Evolutionary conservation across 2,797 vertebrate genomes (phyloP), one percentile per base, ranked within the genome.

Genomic region (Halcyon chelicuti): DNA sequence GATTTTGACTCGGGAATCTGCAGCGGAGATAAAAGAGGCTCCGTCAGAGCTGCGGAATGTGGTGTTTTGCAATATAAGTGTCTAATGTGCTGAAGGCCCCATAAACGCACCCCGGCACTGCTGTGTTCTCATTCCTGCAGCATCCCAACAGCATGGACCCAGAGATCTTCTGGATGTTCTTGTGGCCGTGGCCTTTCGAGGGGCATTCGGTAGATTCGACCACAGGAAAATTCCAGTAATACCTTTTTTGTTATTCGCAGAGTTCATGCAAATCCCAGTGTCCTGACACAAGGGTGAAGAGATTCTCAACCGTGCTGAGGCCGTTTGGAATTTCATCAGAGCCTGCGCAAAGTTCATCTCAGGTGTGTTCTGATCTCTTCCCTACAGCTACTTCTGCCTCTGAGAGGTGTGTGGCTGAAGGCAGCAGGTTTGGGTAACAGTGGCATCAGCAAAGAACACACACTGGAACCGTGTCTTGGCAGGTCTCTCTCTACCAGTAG

Each of bases 21-120:
- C 86, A 90, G 84, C 31, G 47, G 90, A 95, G 92, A 94, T 96
- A 93, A 96, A 96, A 93, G 94, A 92, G 88, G 85, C 79, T 96
- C 90, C 0, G 60, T 97, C 93, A 96, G 88, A 84, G 89, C 89
- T 52, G 87, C 88, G 76, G 96, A 96, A 97, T 94, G 94, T 17
- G 62, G 29, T 85, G 87, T 96, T 96, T 95, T 93, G 95, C 96
- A 97, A 91, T 81, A 3, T 12, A 93, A 83, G 66, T 78, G 33
- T 78, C 88, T 81, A 29, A 57, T 46, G 54, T 15, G 46, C 91
- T 60, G 75, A 86, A 92, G 65, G 87, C 91, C 93, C 91, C 70
- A 28, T 66, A 67, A 93, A 85, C 1, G 22, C 86, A 92, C 74
- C 88, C 89, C 94, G 71, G 88, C 63, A 71, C 63, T 71, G 92